phyloP scores from a whole-genome alignment of 2,113 vertebrate species.

The Mormyrus lacerda region DNA sequence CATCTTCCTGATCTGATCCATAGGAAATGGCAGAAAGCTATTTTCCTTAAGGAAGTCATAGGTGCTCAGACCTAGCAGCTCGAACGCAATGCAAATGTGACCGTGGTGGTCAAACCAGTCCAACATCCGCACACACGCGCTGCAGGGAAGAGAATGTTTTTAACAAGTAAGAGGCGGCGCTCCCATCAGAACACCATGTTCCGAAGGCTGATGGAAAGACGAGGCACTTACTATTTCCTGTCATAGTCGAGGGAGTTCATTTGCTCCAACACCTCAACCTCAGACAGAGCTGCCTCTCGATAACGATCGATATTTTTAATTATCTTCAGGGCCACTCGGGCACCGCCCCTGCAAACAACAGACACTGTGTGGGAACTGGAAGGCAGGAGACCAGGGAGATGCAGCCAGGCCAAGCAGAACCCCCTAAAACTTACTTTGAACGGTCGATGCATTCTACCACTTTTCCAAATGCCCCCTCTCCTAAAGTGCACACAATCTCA shows the following conservation, averaged over 20 bases:
- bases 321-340: slow-evolving; percentile 91
- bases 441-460: slow-evolving; percentile 94
- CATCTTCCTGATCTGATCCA: slow-evolving; percentile 88
- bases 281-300: slow-evolving; percentile 87
- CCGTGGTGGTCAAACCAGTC: slow-evolving; percentile 96
- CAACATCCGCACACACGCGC: slow-evolving; percentile 86
- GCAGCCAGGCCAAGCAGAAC: not conserved
- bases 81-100: slow-evolving; percentile 89
- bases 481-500: slow-evolving; percentile 92
- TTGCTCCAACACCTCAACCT: slow-evolving; percentile 87
- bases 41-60: slow-evolving; percentile 97
- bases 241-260: slow-evolving; percentile 77
- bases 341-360: slow-evolving; percentile 64
- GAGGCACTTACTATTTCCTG: slow-evolving; percentile 59
- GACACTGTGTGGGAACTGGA: slow-evolving; percentile 25
- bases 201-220: not conserved
- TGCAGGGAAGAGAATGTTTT: slow-evolving; percentile 31
- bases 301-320: slow-evolving; percentile 97
- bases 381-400: not conserved
- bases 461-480: slow-evolving; percentile 98
- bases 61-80: slow-evolving; percentile 91
- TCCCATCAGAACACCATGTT: not conserved
- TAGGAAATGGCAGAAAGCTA: slow-evolving; percentile 85
- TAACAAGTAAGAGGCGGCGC: not conserved
- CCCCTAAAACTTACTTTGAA: slow-evolving; percentile 56